Base-by-base conservation (phyloP, 2,888 invertebrate species). In the Malachius bipustulatus region DNA sequence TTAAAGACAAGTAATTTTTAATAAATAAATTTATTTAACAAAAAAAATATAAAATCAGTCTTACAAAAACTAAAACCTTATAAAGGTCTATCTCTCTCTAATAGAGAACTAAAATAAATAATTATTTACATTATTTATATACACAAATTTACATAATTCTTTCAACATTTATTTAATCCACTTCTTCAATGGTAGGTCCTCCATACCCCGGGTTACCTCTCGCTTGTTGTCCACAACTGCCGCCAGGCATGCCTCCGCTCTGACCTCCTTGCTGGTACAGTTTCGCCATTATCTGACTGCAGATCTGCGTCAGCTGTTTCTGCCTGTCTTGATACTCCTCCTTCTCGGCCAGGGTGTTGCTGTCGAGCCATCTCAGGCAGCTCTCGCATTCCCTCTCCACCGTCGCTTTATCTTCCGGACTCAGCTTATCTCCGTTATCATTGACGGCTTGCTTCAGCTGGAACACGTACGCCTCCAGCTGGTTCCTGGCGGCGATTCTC, bases 401-500 rank as follows among this genome's bases (percentile, higher is more conserved):
- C 34, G 57, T 65, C 6, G 65, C 65, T 59, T 76, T 80, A 45
- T 84, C 84, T 2, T 66, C 61, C 24, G 73, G 70, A 1, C 63
- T 58, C 13, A 84, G 57, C 56, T 72, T 75, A 33, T 67, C 68
- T 0, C 72, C 73, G 14, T 71, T 69, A 14, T 75, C 72, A 8
- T 72, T 68, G 28, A 72, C 52, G 1, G 77, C 75, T 48, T 79
- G 78, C 50, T 74, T 77, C 32, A 76, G 72, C 41, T 66, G 67
- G 57, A 77, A 80, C 15, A 72, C 64, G 56, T 80, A 81, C 6
- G 69, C 57, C 55, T 80, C 83, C 30, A 83, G 64, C 47, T 73
- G 70, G 59, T 84, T 83, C 35, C 78, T 69, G 9, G 80, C 70
- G 1, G 70, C 55, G 9, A 83, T 73, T 31, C 72, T 66, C 48